Evolutionary conservation across 2,797 vertebrate species (phyloP), one percentile per base, ranked within the genome.

Genomic region (Sebastes paucispinis): DNA sequence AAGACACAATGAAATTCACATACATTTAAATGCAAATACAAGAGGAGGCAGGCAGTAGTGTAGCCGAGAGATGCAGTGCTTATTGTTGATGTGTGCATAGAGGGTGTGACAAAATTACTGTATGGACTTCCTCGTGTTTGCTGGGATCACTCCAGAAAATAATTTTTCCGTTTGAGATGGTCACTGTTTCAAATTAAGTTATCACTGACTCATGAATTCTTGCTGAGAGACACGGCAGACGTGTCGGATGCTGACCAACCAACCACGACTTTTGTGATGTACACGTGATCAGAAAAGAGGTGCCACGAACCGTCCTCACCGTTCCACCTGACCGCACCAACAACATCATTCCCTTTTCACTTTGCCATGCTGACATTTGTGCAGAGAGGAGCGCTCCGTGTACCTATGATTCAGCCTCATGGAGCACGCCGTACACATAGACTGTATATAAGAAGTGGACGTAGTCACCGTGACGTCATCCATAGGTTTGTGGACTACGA

Each of bases 11-110:
- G 22, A 31, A 36, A 62, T 73, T 47, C 8, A n/a, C 18, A 20
- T 69, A 20, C 32, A 50, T 69, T 32, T 69, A 73, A 64, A 78
- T 65, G 58, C 52, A 64, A 74, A 69, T 69, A 36, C 12, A 62
- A 57, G 25, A 47, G 22, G 24, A 47, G 24, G 24, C 25, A 58
- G n/a, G 8, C 10, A 31, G 43, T 10, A 43, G 6, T 22, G 34
- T 52, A 24, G 43, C 29, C 4, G 4, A 0, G 20, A 9, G 4
- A 16, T 39, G 52, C 8, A 12, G n/a, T 8, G 24, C 8, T 68
- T 54, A 12, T 66, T 79, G 12, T 36, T 60, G 22, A 18, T 27
- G 11, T 39, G 4, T 63, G 47, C 13, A 27, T 29, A 29, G 20
- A 55, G 22, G n/a, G 8, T 43, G 32, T 39, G 20, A 34, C 32